phyloP scores from a whole-genome alignment of 2,888 invertebrate genomes.

The Zaprionus bogoriensis region DNA sequence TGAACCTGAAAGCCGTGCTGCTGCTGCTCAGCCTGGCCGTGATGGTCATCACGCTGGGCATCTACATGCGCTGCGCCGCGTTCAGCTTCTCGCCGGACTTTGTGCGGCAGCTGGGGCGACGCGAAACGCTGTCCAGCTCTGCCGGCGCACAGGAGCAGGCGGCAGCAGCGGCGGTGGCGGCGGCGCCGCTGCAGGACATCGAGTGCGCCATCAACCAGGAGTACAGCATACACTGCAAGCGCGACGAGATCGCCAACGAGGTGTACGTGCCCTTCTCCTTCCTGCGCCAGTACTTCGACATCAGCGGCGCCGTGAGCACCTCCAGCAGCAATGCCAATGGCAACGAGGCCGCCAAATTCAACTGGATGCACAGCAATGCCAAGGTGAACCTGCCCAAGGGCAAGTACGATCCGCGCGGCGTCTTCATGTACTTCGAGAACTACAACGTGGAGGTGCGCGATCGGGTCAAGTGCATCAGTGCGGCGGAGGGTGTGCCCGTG shows the following conservation, averaged over 20 bases:
- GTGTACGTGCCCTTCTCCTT: constrained; percentile 96
- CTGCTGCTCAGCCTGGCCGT: constrained; percentile 86
- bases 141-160: constrained; percentile 31
- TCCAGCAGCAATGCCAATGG: constrained; percentile 42
- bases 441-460: constrained; percentile 98
- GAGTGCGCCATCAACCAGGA: constrained; percentile 95
- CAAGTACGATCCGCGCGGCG: constrained; percentile 94
- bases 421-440: constrained; percentile 98
- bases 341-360: constrained; percentile 87
- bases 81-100: constrained; percentile 82
- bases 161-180: too few relatives aligned
- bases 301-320: constrained; percentile 90
- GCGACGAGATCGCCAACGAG: constrained; percentile 88
- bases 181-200: constrained; percentile 85
- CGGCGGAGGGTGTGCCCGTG: constrained; percentile 95
- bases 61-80: constrained; percentile 91
- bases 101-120: constrained; percentile 77
- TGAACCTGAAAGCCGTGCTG: constrained; percentile 90
- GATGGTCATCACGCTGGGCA: constrained; percentile 87
- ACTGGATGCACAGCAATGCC: constrained; percentile 97
- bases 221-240: constrained; percentile 90
- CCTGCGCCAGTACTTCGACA: constrained; percentile 96
- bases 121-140: constrained; percentile 27
- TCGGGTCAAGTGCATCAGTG: constrained; percentile 97
- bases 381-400: constrained; percentile 94